Conservation (phyloP, 2,888 invertebrate genomes). For the Piscicola geometra region DNA sequence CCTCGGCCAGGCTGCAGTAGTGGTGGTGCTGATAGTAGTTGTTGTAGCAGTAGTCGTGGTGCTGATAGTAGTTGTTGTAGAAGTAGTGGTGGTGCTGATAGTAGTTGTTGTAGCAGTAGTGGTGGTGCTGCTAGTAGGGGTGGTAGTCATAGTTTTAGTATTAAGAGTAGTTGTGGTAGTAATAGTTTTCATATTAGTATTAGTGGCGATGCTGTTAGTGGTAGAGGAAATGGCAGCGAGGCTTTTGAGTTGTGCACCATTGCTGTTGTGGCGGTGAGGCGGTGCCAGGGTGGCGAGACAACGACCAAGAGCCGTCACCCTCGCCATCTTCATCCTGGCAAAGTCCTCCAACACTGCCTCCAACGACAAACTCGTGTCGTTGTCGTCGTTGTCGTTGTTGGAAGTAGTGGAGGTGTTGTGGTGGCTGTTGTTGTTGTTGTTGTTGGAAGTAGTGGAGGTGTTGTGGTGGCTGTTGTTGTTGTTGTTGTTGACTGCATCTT, state of each 20-base stretch:
- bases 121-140: neutral
- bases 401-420: too few species aligned
- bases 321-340: neutral
- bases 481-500: too few species aligned
- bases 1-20: neutral
- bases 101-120: neutral
- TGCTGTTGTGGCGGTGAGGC: too few species aligned
- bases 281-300: neutral
- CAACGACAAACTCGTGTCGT: neutral
- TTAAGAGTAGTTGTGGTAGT: too few species aligned
- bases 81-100: neutral
- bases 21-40: neutral
- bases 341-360: neutral
- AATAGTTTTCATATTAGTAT: too few species aligned
- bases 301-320: neutral
- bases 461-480: too few species aligned
- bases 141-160: neutral
- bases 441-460: too few species aligned
- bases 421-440: neutral
- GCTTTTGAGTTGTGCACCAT: neutral
- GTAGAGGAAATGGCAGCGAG: neutral
- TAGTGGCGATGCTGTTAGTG: neutral
- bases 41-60: slow-evolving; percentile 13
- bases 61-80: slow-evolving; percentile 12
- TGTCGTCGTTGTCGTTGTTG: neutral